Conservation (phyloP, 2,797 vertebrate species). For the Thripadectes ignobilis region DNA sequence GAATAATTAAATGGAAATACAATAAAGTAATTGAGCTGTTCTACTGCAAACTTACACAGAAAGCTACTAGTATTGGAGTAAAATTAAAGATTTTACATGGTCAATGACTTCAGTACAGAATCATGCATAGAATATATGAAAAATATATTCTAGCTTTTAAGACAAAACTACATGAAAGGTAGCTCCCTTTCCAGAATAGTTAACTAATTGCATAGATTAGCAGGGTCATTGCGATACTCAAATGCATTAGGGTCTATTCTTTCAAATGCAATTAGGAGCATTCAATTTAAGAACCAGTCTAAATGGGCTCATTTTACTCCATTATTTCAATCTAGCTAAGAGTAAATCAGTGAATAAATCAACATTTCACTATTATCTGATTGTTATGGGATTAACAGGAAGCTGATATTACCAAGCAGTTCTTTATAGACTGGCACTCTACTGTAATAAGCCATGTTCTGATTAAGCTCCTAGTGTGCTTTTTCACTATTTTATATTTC, state of each 20-base stretch:
- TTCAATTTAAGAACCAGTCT: constrained; percentile 56
- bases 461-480: neutral
- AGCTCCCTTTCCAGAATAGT: constrained; percentile 1
- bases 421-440: neutral
- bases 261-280: constrained; percentile 56
- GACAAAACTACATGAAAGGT: neutral
- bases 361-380: constrained; percentile 64
- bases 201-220: constrained; percentile 59
- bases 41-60: neutral
- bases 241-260: constrained; percentile 47
- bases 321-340: constrained; percentile 64
- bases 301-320: constrained; percentile 62
- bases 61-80: neutral
- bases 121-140: neutral
- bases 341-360: constrained; percentile 67
- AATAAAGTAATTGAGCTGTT: neutral
- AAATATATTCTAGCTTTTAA: neutral
- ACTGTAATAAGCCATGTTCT: neutral
- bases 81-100: neutral
- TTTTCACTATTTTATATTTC: neutral
- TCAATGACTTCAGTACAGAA: neutral
- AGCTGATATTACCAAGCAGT: constrained; percentile 34
- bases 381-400: constrained; percentile 63
- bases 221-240: constrained; percentile 19
- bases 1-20: constrained; percentile 44